Base-by-base conservation (phyloP, 92 coral and sea anemone species). In the Umimayanthus kanabou region DNA sequence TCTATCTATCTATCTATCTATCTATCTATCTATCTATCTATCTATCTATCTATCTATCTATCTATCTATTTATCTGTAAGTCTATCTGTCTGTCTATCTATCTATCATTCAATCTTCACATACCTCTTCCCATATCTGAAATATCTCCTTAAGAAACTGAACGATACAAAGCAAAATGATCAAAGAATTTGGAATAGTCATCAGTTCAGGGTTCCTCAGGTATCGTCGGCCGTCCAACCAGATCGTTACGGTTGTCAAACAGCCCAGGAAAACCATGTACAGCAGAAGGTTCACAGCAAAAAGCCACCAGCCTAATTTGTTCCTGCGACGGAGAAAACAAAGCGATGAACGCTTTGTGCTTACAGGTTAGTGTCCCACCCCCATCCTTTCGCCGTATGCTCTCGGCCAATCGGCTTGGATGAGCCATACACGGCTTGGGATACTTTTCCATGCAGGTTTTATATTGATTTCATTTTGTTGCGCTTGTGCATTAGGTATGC, bases 281-380 rank as follows among this genome's bases (percentile, higher is more conserved):
- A 83, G 49, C 22, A 83, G 18, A 33, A 89, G 33, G 11, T 89
- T 89, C 39, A 82, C 10, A 23, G 50, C 2, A 49, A 89, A 89
- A 20, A 89, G 9, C 88, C 91, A 89, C 77, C 85, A 82, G 42
- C 91, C 91, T 11, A 89, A 20, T 30, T 84, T 73, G 65, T 30
- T 84, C 91, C 91, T 88, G 87, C 67, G 71, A 70, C 16, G 39
- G 16, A 55, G 26, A 81, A 22, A 47, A 20, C 22, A 30, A 30
- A 45, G 40, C 28, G 20, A 40, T 40, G 33, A 74, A 15, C 22
- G 20, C 20, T 18, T 15, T 11, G 6, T 16, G 4, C 22, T 16
- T 64, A 64, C 22, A 16, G 1, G 15, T 64, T 8, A 15, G 22
- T 16, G 6, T 64, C 22, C 70, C 5, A 18, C 70, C 0, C 6